Evolutionary conservation across 2,797 vertebrate species (phyloP).

Genomic region (Rhinoraja longicauda): DNA sequence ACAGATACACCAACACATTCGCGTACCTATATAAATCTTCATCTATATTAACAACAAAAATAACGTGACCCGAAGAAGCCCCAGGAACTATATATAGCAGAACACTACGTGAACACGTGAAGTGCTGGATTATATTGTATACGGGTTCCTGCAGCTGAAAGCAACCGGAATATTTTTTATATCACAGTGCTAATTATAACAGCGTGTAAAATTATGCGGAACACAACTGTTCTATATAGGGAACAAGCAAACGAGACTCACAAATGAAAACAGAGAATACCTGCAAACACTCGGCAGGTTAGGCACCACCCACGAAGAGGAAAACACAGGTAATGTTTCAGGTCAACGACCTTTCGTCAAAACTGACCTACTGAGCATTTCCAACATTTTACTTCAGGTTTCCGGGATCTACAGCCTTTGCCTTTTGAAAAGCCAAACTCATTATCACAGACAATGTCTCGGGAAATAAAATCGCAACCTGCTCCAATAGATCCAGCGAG

Average conservation of each 20-base stretch:
- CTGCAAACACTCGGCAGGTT: no score
- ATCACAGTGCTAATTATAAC: constrained; percentile 33
- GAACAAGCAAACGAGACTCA: not conserved
- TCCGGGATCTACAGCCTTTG: no score
- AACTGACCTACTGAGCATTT: no score
- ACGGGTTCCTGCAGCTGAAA: not conserved
- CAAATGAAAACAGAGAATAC: no score
- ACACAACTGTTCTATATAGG: not conserved
- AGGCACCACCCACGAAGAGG: no score
- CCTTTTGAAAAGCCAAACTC: not conserved
- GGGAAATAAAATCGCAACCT: not conserved
- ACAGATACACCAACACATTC: not conserved
- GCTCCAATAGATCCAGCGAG: not conserved
- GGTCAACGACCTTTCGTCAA: no score
- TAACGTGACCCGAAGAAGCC: not conserved
- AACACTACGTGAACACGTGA: not conserved
- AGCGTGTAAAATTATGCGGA: constrained; percentile 24
- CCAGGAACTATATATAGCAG: not conserved
- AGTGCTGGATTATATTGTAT: not conserved
- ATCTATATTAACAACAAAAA: not conserved
- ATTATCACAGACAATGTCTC: not conserved
- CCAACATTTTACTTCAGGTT: no score
- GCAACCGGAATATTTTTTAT: not conserved
- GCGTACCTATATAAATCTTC: not conserved
- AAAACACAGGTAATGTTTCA: no score